Evolutionary conservation across 2,113 vertebrate genomes (phyloP).

Genomic region (Xiphophorus couchianus): DNA sequence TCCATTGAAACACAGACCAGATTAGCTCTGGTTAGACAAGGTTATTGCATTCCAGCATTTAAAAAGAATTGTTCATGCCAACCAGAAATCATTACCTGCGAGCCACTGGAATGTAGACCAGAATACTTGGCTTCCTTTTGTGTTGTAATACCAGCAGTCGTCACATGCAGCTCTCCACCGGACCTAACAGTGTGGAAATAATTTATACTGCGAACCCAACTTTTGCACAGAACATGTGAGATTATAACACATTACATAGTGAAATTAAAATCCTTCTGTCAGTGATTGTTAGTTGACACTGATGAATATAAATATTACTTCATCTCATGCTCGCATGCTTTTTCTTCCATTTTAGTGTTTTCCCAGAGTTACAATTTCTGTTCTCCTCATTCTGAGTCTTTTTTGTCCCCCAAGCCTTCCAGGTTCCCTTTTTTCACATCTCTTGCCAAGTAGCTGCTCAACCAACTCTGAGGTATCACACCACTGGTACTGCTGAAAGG

Average conservation of each 20-base stretch:
- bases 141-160: neutral
- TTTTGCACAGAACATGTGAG: neutral
- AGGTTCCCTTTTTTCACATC: slow-evolving; percentile 59
- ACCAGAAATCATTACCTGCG: too few relatives aligned
- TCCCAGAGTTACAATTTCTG: neutral
- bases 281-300: neutral
- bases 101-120: too few relatives aligned
- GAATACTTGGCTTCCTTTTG: too few relatives aligned
- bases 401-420: neutral
- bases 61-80: too few relatives aligned
- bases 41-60: too few relatives aligned
- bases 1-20: too few relatives aligned
- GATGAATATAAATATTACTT: neutral
- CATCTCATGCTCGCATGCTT: neutral
- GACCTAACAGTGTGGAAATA: neutral
- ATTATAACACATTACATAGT: too few relatives aligned
- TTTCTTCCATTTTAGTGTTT: neutral
- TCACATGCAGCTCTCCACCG: neutral
- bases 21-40: too few relatives aligned
- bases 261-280: too few relatives aligned
- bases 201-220: neutral
- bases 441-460: slow-evolving; percentile 63
- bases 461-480: slow-evolving; percentile 45
- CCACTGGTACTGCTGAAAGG: slow-evolving; percentile 33
- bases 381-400: slow-evolving; percentile 42